phyloP scores from a whole-genome alignment of 1,140 invertebrate species.

The Zaprionus nigranus region DNA sequence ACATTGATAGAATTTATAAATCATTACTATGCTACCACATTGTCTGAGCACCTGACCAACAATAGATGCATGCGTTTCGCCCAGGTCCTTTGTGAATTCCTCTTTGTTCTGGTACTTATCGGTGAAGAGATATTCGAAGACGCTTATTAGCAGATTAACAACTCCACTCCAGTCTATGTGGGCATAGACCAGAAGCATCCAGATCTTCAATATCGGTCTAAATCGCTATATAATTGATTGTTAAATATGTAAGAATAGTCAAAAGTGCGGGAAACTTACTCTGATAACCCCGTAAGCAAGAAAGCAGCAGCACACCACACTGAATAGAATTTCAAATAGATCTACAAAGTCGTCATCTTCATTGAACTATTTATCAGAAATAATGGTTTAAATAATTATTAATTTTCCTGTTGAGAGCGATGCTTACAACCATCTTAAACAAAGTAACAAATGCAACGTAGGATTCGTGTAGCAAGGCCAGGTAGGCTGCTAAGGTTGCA shows the following conservation, averaged over 20 bases:
- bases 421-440: not conserved
- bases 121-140: slow-evolving; percentile 7
- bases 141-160: not conserved
- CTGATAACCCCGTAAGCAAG: slow-evolving; percentile 23
- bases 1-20: slow-evolving; percentile 14
- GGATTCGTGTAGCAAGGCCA: slow-evolving; percentile 23
- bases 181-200: slow-evolving; percentile 26
- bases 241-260: not conserved
- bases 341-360: slow-evolving; percentile 13
- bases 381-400: not conserved
- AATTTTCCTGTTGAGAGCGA: not conserved
- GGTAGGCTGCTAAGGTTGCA: slow-evolving; percentile 6
- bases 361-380: not conserved
- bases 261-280: slow-evolving; percentile 9
- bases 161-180: slow-evolving; percentile 22
- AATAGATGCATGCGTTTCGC: not conserved
- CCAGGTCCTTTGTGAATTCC: slow-evolving; percentile 4
- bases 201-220: slow-evolving; percentile 12
- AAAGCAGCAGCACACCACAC: not conserved
- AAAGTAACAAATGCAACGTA: not conserved
- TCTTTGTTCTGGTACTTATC: not conserved
- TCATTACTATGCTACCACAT: slow-evolving; percentile 17
- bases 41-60: slow-evolving; percentile 15
- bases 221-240: slow-evolving; percentile 2
- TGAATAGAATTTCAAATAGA: not conserved